A percentile compares a stretch with the other conserved stretches of the same genome.
These are phyloP conservation scores for Lordiphosa collinella DNA, from an alignment of 1,140 invertebrate genomes.

Conservation along the genomic window DNA sequence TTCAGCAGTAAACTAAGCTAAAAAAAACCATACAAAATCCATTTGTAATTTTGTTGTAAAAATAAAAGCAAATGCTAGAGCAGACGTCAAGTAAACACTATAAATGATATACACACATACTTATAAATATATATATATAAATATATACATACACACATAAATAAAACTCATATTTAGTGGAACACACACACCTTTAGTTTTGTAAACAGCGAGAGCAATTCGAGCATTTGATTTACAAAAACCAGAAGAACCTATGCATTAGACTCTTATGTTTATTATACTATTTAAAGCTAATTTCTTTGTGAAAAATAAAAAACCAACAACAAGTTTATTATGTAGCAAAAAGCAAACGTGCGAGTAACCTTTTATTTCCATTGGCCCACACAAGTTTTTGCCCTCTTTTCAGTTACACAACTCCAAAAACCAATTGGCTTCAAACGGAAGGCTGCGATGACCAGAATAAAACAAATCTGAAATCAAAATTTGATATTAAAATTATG, in stretches of 20 bases:
- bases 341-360: conserved; percentile 27
- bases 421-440: conserved; percentile 69
- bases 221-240: conserved; percentile 66
- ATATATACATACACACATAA: conserved; percentile 42
- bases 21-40: conserved; percentile 44
- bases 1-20: conserved; percentile 65
- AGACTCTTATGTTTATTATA: conserved; percentile 74
- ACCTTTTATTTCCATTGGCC: conserved; percentile 28
- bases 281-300: conserved; percentile 72
- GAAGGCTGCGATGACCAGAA: conserved; percentile 66
- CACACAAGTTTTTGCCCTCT: conserved; percentile 7
- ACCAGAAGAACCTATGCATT: conserved; percentile 49
- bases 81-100: conserved; percentile 64
- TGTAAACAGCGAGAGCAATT: conserved; percentile 63
- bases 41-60: conserved; percentile 77
- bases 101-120: conserved; percentile 54
- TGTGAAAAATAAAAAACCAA: conserved; percentile 58
- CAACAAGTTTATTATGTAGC: conserved; percentile 72
- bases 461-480: conserved; percentile 66
- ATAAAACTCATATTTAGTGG: conserved; percentile 63
- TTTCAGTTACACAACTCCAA: conserved; percentile 17
- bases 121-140: conserved; percentile 47
- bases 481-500: conserved; percentile 67
- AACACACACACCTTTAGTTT: conserved; percentile 54
- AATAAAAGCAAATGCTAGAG: conserved; percentile 45